Base-by-base conservation (phyloP, 1,140 invertebrate genomes). In the Parasteatoda tepidariorum region DNA sequence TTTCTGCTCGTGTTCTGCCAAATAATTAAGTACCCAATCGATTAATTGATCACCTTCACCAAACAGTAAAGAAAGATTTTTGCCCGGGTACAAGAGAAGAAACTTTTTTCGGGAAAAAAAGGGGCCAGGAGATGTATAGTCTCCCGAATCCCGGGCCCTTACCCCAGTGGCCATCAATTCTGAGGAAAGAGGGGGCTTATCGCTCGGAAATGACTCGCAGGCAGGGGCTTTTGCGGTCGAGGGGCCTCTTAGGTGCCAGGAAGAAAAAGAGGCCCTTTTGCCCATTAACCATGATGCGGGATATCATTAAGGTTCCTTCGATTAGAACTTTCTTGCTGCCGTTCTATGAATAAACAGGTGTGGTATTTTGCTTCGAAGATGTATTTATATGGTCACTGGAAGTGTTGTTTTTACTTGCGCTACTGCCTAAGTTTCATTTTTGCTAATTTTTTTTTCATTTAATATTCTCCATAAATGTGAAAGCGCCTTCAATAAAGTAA, bases 1-100 rank as follows among this genome's bases (percentile, higher is more conserved):
- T 79, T 76, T 79, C 74, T 76, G 59, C 61, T 76, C 75, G 75
- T 79, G 75, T 79, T 79, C 78, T 82, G 78, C 54, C 78, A 82
- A 82, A 82, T 82, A 82, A 82, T 82, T 82, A 82, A 82, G 78
- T 82, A 82, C 55, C 66, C 78, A 62, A 82, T 82, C 78, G 78
- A 82, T 82, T 82, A 82, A 82, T 82, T 82, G 78, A 82, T 82
- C 67, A 82, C 78, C 78, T 82, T 78, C 61, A 38, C 75, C 62
- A 67, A 82, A 82, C 78, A 82, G 38, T 55, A 34, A 67, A 71
- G 78, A 82, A 82, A 71, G 78, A 82, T 82, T 71, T 71, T 70
- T 71, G 48, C 38, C 18, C n/a, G 48, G 48, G 66, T 30, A 61
- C 22, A 61, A 24, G 26, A 4, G 26, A 64, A 67, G 64, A 64